phyloP scores from a whole-genome alignment of 1,140 invertebrate species.

The Bursaphelenchus mucronatus region DNA sequence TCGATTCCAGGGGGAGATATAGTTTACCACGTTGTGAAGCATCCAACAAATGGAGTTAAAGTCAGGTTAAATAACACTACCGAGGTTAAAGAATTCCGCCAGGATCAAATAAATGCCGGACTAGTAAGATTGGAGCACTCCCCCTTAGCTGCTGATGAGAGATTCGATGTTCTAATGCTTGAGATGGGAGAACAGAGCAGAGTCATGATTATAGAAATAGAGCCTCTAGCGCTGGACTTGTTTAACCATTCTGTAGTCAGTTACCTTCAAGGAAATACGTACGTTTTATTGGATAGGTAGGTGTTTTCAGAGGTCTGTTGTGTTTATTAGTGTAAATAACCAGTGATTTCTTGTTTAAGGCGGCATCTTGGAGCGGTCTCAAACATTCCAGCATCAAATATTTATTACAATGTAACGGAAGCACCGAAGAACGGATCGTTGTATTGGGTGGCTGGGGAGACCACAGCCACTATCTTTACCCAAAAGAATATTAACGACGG shows the following conservation, averaged over 20 bases:
- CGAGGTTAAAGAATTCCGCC: slow-evolving; percentile 23
- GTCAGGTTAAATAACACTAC: not conserved
- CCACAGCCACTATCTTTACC: slow-evolving; percentile 55
- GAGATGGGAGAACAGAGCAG: slow-evolving; percentile 41
- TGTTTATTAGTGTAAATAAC: slow-evolving; percentile 14
- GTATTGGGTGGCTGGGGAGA: slow-evolving; percentile 61
- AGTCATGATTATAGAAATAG: slow-evolving; percentile 44
- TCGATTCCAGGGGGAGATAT: slow-evolving; percentile 25
- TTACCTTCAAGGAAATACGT: slow-evolving; percentile 55
- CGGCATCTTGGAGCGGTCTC: slow-evolving; percentile 56
- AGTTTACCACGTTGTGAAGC: slow-evolving; percentile 35
- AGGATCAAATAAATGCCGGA: slow-evolving; percentile 44
- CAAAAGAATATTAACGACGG: slow-evolving; percentile 58
- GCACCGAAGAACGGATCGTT: slow-evolving; percentile 58
- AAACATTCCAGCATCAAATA: slow-evolving; percentile 49
- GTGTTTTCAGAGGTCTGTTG: not conserved
- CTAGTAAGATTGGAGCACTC: slow-evolving; percentile 38
- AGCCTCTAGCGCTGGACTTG: slow-evolving; percentile 53
- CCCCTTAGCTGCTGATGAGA: slow-evolving; percentile 26
- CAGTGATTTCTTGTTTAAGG: slow-evolving; percentile 27
- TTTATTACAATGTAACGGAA: slow-evolving; percentile 47
- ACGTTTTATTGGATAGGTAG: slow-evolving; percentile 52
- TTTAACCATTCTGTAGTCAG: slow-evolving; percentile 53
- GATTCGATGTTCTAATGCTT: slow-evolving; percentile 24
- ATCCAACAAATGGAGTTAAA: slow-evolving; percentile 27